A percentile compares a stretch with the other conserved stretches of the same genome.
Conservation (phyloP, 2,113 vertebrate species). For the Aptenodytes patagonicus region DNA sequence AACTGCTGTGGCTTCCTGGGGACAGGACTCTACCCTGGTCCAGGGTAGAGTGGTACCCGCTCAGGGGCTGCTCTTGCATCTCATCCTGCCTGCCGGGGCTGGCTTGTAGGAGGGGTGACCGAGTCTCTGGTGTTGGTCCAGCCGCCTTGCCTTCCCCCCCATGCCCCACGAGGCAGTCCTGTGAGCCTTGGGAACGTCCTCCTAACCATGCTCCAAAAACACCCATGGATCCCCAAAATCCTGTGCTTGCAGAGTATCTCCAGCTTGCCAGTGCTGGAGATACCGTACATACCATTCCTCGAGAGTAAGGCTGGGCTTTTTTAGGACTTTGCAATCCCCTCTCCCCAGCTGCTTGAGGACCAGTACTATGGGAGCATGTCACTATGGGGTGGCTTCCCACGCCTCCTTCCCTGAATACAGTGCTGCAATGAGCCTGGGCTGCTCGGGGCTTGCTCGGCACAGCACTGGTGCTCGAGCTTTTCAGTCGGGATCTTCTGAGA, state of each 20-base stretch:
- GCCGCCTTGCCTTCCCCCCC: not conserved
- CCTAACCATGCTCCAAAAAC: not conserved
- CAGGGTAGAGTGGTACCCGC: not conserved
- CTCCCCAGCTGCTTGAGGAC: not conserved
- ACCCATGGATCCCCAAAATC: not conserved
- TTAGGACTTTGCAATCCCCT: not conserved
- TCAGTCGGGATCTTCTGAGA: not conserved
- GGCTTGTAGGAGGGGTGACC: not conserved
- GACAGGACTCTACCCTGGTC: not conserved
- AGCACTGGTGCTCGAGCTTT: not conserved
- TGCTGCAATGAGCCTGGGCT: not conserved
- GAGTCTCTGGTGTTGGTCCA: not conserved
- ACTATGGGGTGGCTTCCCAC: not conserved
- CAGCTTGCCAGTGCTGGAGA: not conserved
- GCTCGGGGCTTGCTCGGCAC: not conserved
- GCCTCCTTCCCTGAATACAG: not conserved
- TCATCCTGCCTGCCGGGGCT: fast-evolving
- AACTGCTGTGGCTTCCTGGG: not conserved
- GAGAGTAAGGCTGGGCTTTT: not conserved
- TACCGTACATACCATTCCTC: not conserved
- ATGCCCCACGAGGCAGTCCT: not conserved
- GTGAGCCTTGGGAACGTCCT: not conserved
- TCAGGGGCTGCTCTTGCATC: not conserved
- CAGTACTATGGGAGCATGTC: not conserved
- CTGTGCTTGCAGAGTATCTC: not conserved